Evolutionary conservation across 2,888 invertebrate genomes (phyloP).

Genomic region (Stenichneumon culpator): DNA sequence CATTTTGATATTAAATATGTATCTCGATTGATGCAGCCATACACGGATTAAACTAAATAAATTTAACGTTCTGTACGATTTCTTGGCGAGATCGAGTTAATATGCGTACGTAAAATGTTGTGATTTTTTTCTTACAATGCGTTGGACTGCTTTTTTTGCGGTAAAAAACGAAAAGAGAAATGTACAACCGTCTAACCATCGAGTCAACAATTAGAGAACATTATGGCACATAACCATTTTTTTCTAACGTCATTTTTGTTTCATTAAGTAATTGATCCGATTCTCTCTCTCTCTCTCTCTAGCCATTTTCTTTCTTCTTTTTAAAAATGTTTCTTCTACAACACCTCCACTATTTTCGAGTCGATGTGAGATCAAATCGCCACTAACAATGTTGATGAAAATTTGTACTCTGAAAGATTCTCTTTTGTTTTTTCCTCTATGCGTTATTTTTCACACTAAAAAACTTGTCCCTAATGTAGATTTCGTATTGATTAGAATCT

Average conservation of each 20-base stretch:
- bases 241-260: conserved; percentile 39
- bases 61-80: conserved; percentile 17
- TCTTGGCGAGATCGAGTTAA: conserved; percentile 51
- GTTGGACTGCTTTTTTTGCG: conserved; percentile 32
- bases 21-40: conserved; percentile 62
- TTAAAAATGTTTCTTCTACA: conserved; percentile 21
- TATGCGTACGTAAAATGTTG: conserved; percentile 19
- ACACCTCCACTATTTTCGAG: conserved; percentile 31
- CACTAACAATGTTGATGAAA: conserved; percentile 75
- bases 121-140: conserved; percentile 42
- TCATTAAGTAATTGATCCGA: conserved; percentile 57
- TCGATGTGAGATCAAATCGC: conserved; percentile 38
- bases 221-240: conserved; percentile 66
- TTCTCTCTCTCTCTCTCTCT: conserved; percentile 17
- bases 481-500: conserved; percentile 37
- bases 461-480: conserved; percentile 56
- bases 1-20: conserved; percentile 48
- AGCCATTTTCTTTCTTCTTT: background rate
- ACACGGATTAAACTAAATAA: conserved; percentile 51
- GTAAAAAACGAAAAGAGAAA: conserved; percentile 49
- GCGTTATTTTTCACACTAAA: conserved; percentile 62
- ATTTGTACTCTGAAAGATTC: conserved; percentile 83
- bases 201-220: conserved; percentile 59
- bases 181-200: conserved; percentile 43
- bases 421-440: conserved; percentile 60